phyloP scores from a whole-genome alignment of 2,113 vertebrate species.

The Sorex araneus region DNA sequence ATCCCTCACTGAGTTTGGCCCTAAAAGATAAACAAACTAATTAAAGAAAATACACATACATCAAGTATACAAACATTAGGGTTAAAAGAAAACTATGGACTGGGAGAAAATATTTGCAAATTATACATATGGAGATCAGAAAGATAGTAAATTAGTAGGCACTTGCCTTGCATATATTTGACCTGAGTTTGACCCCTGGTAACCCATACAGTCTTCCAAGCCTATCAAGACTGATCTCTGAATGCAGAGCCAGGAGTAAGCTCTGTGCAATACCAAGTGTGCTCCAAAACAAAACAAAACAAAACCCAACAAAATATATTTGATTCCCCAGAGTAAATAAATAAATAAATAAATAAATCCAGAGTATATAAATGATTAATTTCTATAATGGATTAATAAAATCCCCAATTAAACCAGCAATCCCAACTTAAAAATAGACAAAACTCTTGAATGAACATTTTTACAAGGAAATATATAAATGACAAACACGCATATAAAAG shows the following conservation, averaged over 20 bases:
- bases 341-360: too few species aligned
- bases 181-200: too few species aligned
- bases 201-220: too few species aligned
- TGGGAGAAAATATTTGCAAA: conserved; percentile 39
- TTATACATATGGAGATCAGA: neutral
- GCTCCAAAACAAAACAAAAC: too few species aligned
- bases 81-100: neutral
- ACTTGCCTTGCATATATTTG: too few species aligned
- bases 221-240: too few species aligned
- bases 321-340: too few species aligned
- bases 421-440: neutral
- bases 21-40: neutral
- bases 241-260: too few species aligned
- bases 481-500: neutral
- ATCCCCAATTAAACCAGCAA: neutral
- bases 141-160: too few species aligned
- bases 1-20: too few species aligned
- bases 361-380: conserved; percentile 1
- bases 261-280: too few species aligned
- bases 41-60: neutral
- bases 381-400: neutral
- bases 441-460: neutral
- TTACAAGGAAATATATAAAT: neutral
- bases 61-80: neutral
- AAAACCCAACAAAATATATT: too few species aligned